Evolutionary conservation across 53 echinoderm and acorn worm species (phyloP).

Genomic region (Zoroaster sp.): DNA sequence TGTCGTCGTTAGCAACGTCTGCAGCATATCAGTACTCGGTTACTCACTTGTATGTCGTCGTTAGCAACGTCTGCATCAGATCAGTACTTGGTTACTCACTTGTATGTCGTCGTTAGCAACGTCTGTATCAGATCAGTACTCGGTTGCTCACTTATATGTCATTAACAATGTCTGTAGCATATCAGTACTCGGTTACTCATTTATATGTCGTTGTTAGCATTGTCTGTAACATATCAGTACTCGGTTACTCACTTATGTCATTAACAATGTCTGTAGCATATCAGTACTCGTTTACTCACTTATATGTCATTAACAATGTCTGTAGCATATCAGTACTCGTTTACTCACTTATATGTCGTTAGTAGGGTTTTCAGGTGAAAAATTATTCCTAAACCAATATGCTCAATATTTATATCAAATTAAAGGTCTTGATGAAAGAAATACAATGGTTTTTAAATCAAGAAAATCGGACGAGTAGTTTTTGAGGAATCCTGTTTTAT

Average conservation of each 20-base stretch:
- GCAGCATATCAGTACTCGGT: slow-evolving; percentile 76
- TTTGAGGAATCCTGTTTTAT: no score
- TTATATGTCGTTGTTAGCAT: slow-evolving; percentile 66
- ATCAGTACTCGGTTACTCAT: no score
- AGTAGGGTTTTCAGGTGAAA: no score
- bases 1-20: slow-evolving; percentile 67
- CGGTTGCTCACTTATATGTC: no score
- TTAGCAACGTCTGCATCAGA: slow-evolving; percentile 75
- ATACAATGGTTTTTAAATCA: no score
- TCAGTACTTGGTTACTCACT: slow-evolving; percentile 64
- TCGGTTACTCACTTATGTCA: no score
- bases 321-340: slow-evolving; percentile 80
- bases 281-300: slow-evolving; percentile 63
- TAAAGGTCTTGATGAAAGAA: no score
- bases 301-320: slow-evolving; percentile 62
- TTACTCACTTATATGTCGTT: slow-evolving; percentile 30
- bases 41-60: slow-evolving; percentile 47
- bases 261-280: slow-evolving; percentile 78
- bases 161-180: slow-evolving; percentile 79
- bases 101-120: slow-evolving; percentile 59
- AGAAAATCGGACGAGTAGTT: no score
- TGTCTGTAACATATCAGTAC: slow-evolving; percentile 83
- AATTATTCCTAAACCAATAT: no score
- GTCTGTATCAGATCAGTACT: slow-evolving; percentile 82
- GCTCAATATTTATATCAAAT: no score